These are phyloP conservation scores for Cromileptes altivelis DNA, from an alignment of 2,113 vertebrate genomes.

Conservation along the genomic window DNA sequence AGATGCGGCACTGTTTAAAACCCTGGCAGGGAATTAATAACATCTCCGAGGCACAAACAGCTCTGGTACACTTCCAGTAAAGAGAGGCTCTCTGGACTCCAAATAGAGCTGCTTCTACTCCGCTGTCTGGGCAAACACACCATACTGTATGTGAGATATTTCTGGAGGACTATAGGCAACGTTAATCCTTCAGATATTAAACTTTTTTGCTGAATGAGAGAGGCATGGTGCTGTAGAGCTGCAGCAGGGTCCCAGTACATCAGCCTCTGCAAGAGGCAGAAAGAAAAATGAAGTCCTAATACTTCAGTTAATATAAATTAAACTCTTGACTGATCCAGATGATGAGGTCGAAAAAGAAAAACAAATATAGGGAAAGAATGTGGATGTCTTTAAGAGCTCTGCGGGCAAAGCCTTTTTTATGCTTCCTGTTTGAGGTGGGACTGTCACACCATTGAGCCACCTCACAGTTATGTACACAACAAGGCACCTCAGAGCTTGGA, in stretches of 20 bases:
- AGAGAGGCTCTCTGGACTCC: background rate
- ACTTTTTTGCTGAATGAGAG: background rate
- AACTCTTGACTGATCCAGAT: too few relatives aligned
- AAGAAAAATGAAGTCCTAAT: background rate
- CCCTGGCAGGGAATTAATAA: conserved; percentile 33
- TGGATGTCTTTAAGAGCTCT: too few relatives aligned
- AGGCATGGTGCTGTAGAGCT: background rate
- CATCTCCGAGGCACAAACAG: conserved; percentile 25
- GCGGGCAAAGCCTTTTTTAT: too few relatives aligned
- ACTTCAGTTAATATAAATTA: too few relatives aligned
- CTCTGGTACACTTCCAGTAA: conserved; percentile 1
- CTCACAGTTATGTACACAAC: too few relatives aligned
- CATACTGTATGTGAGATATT: background rate
- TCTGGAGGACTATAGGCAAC: background rate
- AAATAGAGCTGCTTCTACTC: background rate
- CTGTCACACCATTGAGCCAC: too few relatives aligned
- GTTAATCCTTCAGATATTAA: background rate
- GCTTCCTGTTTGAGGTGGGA: too few relatives aligned
- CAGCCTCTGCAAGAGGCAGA: background rate
- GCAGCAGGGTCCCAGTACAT: background rate
- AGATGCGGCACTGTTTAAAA: conserved; percentile 22
- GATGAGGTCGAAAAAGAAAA: too few relatives aligned
- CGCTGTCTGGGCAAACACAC: background rate
- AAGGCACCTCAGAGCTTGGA: too few relatives aligned
- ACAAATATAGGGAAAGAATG: too few relatives aligned